Percentiles rank a stretch among this genome's conserved stretches.
Evolutionary conservation across 2,797 vertebrate genomes (phyloP).

Genomic region (Acanthurus leucopareius): DNA sequence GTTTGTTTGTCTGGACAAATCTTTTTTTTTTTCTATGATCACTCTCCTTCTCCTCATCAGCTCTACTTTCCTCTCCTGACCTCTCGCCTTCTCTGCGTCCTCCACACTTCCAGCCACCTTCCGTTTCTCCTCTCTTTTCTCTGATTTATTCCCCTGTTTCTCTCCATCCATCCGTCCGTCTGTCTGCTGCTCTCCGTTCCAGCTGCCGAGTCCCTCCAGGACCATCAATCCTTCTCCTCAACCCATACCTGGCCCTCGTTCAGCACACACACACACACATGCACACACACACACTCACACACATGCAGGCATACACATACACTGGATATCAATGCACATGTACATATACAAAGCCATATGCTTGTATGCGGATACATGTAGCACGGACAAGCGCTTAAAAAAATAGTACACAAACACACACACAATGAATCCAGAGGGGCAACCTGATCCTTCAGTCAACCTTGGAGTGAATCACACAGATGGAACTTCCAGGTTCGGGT

Average conservation of each 20-base stretch:
- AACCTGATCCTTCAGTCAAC: slow-evolving; percentile 78
- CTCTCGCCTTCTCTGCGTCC: slow-evolving; percentile 52
- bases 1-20: slow-evolving; percentile 75
- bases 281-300: slow-evolving; percentile 16
- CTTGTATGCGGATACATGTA: slow-evolving; percentile 31
- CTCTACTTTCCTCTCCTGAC: slow-evolving; percentile 31
- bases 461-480: slow-evolving; percentile 78
- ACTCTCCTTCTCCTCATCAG: slow-evolving; percentile 28
- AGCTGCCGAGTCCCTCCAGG: slow-evolving; percentile 80
- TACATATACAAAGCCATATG: slow-evolving; percentile 38
- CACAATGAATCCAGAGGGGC: slow-evolving; percentile 65
- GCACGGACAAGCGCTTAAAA: slow-evolving; percentile 25
- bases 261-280: slow-evolving; percentile 52
- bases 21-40: slow-evolving; percentile 48
- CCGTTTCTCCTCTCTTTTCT: slow-evolving; percentile 59
- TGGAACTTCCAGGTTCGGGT: slow-evolving; percentile 79
- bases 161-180: slow-evolving; percentile 73
- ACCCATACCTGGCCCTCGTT: slow-evolving; percentile 75
- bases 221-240: slow-evolving; percentile 81
- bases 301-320: slow-evolving; percentile 20
- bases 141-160: slow-evolving; percentile 80
- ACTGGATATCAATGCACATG: slow-evolving; percentile 36
- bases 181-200: slow-evolving; percentile 74
- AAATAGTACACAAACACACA: slow-evolving; percentile 20
- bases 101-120: slow-evolving; percentile 62